Base-by-base conservation (phyloP, 2,797 vertebrate species). In the Sebastes cheni region DNA sequence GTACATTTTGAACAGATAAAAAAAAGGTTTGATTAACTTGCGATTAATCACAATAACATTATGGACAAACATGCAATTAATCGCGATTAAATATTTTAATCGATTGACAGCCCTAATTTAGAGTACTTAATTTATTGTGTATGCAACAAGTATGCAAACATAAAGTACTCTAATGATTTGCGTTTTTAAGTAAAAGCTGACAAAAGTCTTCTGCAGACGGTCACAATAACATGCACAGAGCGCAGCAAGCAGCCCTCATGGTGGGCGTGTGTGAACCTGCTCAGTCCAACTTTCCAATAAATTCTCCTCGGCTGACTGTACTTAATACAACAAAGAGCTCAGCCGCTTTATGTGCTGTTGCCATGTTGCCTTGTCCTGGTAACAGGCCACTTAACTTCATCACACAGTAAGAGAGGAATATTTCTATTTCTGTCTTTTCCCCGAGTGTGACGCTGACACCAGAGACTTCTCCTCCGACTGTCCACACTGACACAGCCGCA, bases 241-340 rank as follows among this genome's bases (percentile, higher is more conserved):
- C 30, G 20, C 56, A 60, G 75, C 58, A 62, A 69, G 68, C 76
- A 82, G 76, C 80, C 84, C 72, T 84, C 56, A 72, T 13, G 27
- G 81, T 71, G 81, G 89, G 86, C 92, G 72, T 92, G 93, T 90
- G 87, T 77, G 75, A 92, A 94, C 93, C 71, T 90, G 90, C 73
- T 90, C 83, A 50, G 83, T 88, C 82, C 77, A 85, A 62, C 65
- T 70, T 25, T 52, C 69, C 81, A 85, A 74, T 79, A 91, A 75
- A 92, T 88, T 82, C 82, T 85, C 79, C 42, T 59, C 8, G 30
- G 69, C 68, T 77, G 77, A 80, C 88, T 75, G 61, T 86, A 73
- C 75, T 64, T 77, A 83, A 74, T 75, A 68, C 67, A 74, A 67
- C 67, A 79, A 22, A 79, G 75, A 66, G 75, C 67, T 84, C 75